Evolutionary conservation across 2,888 invertebrate species (phyloP).

Genomic region (Eucera pruinosa): DNA sequence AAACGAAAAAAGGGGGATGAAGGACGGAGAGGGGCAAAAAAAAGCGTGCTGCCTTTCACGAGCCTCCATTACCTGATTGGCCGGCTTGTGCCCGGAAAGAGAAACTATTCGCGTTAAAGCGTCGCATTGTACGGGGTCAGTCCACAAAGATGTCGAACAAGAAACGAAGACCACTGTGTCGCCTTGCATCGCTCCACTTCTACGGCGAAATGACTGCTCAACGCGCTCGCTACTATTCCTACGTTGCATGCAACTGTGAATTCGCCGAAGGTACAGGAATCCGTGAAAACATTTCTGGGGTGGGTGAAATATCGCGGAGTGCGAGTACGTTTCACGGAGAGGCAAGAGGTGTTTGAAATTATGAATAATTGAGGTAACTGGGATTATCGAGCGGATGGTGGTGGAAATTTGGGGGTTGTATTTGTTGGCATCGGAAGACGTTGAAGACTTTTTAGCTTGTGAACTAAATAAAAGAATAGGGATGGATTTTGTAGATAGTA

Average conservation of each 20-base stretch:
- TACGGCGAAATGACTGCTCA: neutral
- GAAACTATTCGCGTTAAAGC: conserved; percentile 50
- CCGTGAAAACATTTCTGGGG: neutral
- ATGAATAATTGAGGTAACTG: too few relatives aligned
- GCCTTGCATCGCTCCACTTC: neutral
- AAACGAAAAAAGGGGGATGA: neutral
- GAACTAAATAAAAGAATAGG: too few relatives aligned
- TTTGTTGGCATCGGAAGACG: too few relatives aligned
- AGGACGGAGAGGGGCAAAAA: neutral
- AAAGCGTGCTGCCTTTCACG: conserved; percentile 46
- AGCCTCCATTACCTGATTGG: conserved; percentile 68
- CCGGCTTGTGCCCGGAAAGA: conserved; percentile 16
- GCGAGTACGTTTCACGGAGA: too few relatives aligned
- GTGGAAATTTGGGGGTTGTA: too few relatives aligned
- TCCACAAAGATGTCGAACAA: conserved; percentile 26
- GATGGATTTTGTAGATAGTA: too few relatives aligned
- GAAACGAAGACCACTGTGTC: conserved; percentile 32
- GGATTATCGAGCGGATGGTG: too few relatives aligned
- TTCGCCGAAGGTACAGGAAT: conserved; percentile 5
- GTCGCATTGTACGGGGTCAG: conserved; percentile 39
- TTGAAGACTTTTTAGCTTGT: too few relatives aligned
- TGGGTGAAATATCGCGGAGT: too few relatives aligned
- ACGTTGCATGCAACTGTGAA: neutral
- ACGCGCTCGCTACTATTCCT: neutral
- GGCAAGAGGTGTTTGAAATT: too few relatives aligned